Evolutionary conservation across 1,140 invertebrate genomes (phyloP).

Genomic region (Phenacoccus solenopsis): DNA sequence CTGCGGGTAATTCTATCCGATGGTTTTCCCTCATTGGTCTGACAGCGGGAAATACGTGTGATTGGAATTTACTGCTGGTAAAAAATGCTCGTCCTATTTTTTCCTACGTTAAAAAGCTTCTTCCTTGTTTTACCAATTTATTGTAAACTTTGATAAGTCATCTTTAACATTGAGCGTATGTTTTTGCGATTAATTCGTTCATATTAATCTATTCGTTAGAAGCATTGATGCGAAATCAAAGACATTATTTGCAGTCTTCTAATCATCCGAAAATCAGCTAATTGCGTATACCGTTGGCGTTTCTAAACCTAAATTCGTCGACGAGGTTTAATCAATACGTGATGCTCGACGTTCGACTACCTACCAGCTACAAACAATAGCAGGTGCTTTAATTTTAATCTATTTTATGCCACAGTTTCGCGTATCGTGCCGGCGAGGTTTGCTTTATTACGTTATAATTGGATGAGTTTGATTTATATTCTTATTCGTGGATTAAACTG

Average conservation of each 20-base stretch:
- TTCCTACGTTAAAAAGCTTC: background rate
- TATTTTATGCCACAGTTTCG: background rate
- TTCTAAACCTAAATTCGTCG: background rate
- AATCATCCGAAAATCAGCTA: background rate
- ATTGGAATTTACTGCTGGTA: background rate
- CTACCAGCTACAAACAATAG: no score
- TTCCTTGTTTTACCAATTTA: no score
- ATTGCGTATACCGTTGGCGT: background rate
- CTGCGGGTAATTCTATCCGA: constrained; percentile 4
- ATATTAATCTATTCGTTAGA: no score
- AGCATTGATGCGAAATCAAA: no score
- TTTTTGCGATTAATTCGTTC: no score
- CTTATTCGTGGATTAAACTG: no score
- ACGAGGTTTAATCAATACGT: background rate
- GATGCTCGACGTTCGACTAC: background rate
- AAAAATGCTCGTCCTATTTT: background rate
- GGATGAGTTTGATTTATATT: no score
- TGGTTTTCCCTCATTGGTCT: background rate
- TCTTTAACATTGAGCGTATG: no score
- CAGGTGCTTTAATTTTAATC: background rate
- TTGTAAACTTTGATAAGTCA: no score
- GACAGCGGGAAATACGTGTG: background rate
- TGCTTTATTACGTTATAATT: no score
- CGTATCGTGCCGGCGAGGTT: background rate
- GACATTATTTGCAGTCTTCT: background rate